Conservation (phyloP, 1,140 invertebrate species). For the Ooceraea biroi region DNA sequence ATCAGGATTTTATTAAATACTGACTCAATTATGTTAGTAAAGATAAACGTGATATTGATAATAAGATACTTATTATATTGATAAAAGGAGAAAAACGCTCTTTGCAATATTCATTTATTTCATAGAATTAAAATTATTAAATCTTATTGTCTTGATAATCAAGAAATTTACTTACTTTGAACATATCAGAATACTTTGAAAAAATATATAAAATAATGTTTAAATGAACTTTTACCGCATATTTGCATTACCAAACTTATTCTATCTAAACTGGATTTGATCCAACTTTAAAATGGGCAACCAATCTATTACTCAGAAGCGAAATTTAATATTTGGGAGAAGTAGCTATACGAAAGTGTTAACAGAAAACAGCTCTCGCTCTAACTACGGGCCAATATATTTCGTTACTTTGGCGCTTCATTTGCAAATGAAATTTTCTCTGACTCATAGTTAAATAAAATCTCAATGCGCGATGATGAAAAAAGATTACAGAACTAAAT, state of each 20-base stretch:
- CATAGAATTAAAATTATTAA: too few species aligned
- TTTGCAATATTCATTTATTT: too few species aligned
- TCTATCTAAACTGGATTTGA: neutral
- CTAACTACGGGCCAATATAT: conserved; percentile 6
- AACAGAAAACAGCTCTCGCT: neutral
- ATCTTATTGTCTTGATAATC: too few species aligned
- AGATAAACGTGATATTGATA: neutral
- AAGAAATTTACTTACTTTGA: too few species aligned
- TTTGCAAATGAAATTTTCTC: neutral
- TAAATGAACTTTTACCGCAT: too few species aligned
- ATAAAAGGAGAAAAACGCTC: too few species aligned
- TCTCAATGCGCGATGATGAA: conserved; percentile 21
- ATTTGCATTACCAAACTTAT: too few species aligned
- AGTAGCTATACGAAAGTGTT: neutral
- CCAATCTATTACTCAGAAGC: neutral
- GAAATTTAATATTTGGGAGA: neutral
- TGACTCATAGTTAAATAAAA: neutral
- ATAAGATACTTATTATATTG: neutral
- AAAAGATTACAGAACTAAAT: conserved; percentile 21
- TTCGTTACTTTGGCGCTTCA: neutral
- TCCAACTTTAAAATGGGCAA: neutral
- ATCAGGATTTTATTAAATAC: neutral
- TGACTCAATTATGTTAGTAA: neutral
- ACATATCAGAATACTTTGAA: too few species aligned
- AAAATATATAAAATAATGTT: too few species aligned